Evolutionary conservation across 2,888 invertebrate genomes (phyloP), one percentile per base, ranked within the genome.

Genomic region (Crioceris asparagi): DNA sequence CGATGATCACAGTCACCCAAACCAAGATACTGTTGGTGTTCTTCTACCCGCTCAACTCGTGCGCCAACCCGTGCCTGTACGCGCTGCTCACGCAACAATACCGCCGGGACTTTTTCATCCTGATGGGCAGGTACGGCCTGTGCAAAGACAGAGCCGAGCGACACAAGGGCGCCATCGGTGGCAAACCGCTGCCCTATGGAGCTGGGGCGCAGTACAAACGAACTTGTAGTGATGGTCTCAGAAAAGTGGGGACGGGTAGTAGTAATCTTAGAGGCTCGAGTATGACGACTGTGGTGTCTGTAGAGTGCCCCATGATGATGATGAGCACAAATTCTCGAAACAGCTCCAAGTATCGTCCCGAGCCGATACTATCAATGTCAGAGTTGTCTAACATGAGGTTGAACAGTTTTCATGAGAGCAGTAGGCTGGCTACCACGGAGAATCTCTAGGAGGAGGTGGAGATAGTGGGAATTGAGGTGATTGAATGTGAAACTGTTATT

Each of bases 51-150:
- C 64, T 80, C 45, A 79, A 80, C 59, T 73, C 76, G 2, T 78
- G 77, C 54, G 75, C 77, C 41, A 80, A 80, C 55, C 79, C 80
- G 0, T 77, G 76, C 54, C 61, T 80, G 21, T 80, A 79, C 56
- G 78, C 77, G 4, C 68, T 79, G 39, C 66, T 77, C 40, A 79
- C 78, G 2, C 75, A 77, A 48, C 76, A 77, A 56, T 77, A 76
- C 50, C 64, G 76, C 38, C 59, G 73, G 27, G 77, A 77, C 53
- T 65, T 73, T 42, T 67, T 70, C 49, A 66, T 69, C 30, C 57
- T 74, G 14, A 64, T 72, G 55, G 67, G 68, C 35, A 59, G 70
- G 32, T 68, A 65, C 36, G 67, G 67, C 2, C 40, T 67, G 33
- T 67, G 66, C 49, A 61, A 64, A 38, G 62, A 62, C 43, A 51